Evolutionary conservation across 2,113 vertebrate genomes (phyloP).

Genomic region (Stictonetta naevosa): DNA sequence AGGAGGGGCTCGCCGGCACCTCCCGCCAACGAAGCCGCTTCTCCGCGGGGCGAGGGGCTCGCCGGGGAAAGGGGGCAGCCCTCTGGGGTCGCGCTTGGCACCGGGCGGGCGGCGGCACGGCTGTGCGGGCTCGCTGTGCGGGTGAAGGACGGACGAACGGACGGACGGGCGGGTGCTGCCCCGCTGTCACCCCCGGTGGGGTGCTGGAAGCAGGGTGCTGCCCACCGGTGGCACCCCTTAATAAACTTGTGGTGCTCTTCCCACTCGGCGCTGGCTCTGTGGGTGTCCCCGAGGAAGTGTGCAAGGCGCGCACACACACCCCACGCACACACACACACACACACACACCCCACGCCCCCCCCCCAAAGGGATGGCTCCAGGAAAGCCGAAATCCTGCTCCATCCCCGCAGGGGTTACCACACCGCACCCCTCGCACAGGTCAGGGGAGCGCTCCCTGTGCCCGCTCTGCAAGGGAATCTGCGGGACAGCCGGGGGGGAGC

Average conservation of each 20-base stretch:
- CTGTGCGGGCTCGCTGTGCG: too few relatives aligned
- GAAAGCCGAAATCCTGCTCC: fast-evolving
- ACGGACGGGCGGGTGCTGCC: background rate
- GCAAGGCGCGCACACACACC: too few relatives aligned
- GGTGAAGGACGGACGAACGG: too few relatives aligned
- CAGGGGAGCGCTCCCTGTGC: fast-evolving
- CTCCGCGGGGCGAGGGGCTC: background rate
- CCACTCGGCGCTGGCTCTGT: background rate
- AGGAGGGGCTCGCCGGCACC: background rate
- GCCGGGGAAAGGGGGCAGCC: too few relatives aligned
- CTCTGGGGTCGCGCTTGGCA: too few relatives aligned
- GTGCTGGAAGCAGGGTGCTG: background rate
- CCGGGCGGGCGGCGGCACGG: too few relatives aligned
- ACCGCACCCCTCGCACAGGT: too few relatives aligned
- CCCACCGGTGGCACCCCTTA: background rate
- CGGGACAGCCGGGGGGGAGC: background rate
- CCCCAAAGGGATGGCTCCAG: fast-evolving
- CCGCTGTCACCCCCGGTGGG: background rate
- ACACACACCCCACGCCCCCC: too few relatives aligned
- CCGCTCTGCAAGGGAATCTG: background rate
- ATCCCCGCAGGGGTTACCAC: fast-evolving
- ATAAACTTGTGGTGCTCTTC: background rate
- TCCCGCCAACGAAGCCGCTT: background rate
- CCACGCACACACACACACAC: too few relatives aligned
- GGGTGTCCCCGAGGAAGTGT: too few relatives aligned